Conservation (phyloP, 2,797 vertebrate species). For the Okamejei kenojei region DNA sequence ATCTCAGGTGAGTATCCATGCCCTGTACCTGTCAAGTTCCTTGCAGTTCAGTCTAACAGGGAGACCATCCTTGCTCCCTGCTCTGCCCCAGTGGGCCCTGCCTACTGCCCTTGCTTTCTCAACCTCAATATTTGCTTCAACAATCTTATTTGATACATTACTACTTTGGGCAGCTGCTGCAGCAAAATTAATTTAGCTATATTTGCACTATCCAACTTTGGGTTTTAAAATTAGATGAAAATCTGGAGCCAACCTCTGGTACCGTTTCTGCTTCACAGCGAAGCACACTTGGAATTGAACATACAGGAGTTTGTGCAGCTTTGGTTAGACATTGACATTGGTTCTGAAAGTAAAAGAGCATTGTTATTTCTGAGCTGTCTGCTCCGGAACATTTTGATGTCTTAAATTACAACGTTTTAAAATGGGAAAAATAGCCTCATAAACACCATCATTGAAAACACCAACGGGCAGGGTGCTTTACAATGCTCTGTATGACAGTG, state of each 20-base stretch:
- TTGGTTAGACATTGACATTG: neutral
- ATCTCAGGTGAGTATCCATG: too few relatives aligned
- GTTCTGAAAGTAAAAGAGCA: neutral
- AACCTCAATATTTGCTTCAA: too few relatives aligned
- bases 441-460: too few relatives aligned
- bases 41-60: too few relatives aligned
- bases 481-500: too few relatives aligned
- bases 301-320: neutral
- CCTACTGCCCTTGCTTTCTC: too few relatives aligned
- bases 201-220: neutral
- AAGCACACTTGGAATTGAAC: neutral
- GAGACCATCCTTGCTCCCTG: too few relatives aligned
- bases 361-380: neutral
- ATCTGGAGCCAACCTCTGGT: neutral
- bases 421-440: neutral
- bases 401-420: neutral
- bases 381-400: neutral
- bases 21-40: too few relatives aligned
- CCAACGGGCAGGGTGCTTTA: too few relatives aligned
- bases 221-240: neutral
- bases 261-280: neutral
- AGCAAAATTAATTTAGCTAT: neutral
- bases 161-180: too few relatives aligned
- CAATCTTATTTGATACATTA: too few relatives aligned
- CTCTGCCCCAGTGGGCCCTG: too few relatives aligned